Percentiles rank a stretch among this genome's conserved stretches.
Conservation (phyloP, 2,797 vertebrate species). For the Lutjanus campechanus region DNA sequence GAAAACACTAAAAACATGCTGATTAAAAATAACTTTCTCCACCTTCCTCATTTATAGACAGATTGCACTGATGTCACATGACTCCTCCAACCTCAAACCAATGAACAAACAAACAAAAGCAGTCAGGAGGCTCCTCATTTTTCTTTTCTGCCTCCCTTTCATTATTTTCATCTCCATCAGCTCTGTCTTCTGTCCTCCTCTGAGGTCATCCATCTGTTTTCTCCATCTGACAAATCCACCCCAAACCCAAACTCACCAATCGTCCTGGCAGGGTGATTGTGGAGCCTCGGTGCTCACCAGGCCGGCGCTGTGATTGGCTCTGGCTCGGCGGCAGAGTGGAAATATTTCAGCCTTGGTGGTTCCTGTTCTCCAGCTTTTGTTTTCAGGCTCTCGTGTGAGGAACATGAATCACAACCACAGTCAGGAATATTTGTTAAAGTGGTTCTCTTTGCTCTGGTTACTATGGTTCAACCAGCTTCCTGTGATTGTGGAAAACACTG, state of each 20-base stretch:
- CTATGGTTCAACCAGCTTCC: conserved; percentile 13
- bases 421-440: conserved; percentile 37
- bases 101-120: conserved; percentile 10
- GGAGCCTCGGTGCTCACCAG: conserved; percentile 11
- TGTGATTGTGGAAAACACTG: conserved; percentile 35
- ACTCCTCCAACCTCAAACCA: not conserved
- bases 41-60: too few relatives aligned
- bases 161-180: conserved; percentile 20
- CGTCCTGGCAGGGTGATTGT: not conserved
- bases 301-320: conserved; percentile 3
- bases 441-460: conserved; percentile 48
- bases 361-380: conserved; percentile 43
- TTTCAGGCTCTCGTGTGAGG: conserved; percentile 43
- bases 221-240: conserved; percentile 45
- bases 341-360: conserved; percentile 34
- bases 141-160: not conserved
- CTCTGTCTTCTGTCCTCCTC: conserved; percentile 17
- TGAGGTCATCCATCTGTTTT: conserved; percentile 53
- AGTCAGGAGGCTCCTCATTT: too few relatives aligned
- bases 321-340: conserved; percentile 46
- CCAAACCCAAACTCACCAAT: conserved; percentile 42
- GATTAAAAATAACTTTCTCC: not conserved
- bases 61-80: not conserved
- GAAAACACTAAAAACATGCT: too few relatives aligned
- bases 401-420: conserved; percentile 55